Percentiles rank a stretch among this genome's conserved stretches.
These are phyloP conservation scores for Progne subis DNA, from an alignment of 2,113 vertebrate species.

Conservation along the genomic window DNA sequence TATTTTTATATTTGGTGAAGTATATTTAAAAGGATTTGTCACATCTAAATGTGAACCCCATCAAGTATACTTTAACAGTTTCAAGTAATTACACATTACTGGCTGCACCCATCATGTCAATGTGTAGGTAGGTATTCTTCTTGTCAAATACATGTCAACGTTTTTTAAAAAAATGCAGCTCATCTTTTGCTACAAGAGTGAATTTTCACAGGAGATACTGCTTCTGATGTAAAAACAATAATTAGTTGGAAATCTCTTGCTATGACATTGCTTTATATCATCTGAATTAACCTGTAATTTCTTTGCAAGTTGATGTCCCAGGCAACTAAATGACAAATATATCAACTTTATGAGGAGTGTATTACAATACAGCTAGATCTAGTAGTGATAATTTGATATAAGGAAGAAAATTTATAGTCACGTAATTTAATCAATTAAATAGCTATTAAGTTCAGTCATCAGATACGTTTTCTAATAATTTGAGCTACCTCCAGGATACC, in stretches of 20 bases:
- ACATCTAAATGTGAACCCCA: neutral
- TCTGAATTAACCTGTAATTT: constrained; percentile 25
- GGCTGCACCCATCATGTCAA: neutral
- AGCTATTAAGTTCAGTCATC: neutral
- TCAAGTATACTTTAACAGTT: constrained; percentile 1
- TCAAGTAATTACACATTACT: constrained; percentile 20
- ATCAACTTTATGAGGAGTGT: neutral
- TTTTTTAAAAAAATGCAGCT: neutral
- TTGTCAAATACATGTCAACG: neutral
- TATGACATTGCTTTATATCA: neutral
- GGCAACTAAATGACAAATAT: neutral
- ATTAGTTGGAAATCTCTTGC: neutral
- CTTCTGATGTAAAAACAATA: neutral
- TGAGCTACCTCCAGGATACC: neutral
- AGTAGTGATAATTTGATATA: neutral
- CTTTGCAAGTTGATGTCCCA: neutral
- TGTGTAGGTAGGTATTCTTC: neutral
- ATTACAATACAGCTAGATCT: neutral
- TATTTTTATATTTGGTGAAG: neutral
- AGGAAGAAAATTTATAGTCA: neutral
- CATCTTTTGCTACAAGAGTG: neutral
- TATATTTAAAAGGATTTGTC: constrained; percentile 15
- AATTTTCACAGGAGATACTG: neutral
- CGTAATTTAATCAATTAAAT: neutral
- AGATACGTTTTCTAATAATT: neutral